phyloP scores from a whole-genome alignment of 2,888 invertebrate species.

The Rotaria macrura region DNA sequence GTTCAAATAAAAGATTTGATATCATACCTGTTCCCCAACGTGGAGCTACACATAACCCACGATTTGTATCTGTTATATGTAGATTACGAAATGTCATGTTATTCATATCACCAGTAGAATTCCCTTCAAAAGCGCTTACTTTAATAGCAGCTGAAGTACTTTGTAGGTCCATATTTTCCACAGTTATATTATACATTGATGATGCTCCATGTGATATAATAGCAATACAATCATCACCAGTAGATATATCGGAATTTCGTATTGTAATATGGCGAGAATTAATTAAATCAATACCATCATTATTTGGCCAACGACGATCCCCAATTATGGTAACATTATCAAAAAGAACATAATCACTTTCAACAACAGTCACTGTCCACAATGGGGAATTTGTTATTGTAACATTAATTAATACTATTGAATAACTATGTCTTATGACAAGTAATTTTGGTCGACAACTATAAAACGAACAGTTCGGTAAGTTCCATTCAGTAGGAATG shows the following conservation, averaged over 20 bases:
- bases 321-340: not conserved
- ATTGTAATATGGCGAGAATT: not conserved
- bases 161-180: not conserved
- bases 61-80: not conserved
- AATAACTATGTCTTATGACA: not conserved
- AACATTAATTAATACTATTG: not conserved
- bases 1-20: not conserved
- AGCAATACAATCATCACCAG: not conserved
- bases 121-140: not conserved
- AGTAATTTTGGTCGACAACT: not conserved
- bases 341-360: not conserved
- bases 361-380: not conserved
- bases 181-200: not conserved
- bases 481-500: not conserved
- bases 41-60: not conserved
- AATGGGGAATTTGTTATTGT: not conserved
- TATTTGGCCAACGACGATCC: constrained; percentile 10
- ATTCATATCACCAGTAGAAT: not conserved
- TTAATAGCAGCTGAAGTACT: not conserved
- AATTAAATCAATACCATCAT: not conserved
- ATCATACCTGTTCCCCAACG: not conserved
- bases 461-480: not conserved
- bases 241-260: not conserved
- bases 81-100: not conserved
- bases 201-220: not conserved